Evolutionary conservation across 2,113 vertebrate genomes (phyloP).

Genomic region (Elaphurus davidianus): DNA sequence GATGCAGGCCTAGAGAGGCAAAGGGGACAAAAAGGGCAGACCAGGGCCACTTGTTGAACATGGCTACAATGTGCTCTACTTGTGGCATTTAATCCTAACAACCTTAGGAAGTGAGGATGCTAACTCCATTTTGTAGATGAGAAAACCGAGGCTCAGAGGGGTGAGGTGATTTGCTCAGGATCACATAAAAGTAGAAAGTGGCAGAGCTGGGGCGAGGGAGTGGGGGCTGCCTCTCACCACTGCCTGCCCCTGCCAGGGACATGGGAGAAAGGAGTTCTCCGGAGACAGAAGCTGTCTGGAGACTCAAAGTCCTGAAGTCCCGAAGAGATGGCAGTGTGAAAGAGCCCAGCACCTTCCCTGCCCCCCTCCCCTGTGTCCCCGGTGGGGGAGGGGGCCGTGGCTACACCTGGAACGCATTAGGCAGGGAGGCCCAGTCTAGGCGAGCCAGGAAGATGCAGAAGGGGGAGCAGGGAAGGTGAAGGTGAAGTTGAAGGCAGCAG

Average conservation of each 20-base stretch:
- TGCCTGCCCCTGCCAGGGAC: background rate
- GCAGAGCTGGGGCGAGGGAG: background rate
- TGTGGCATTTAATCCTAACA: background rate
- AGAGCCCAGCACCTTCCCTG: background rate
- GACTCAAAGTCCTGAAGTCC: background rate
- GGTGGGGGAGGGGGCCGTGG: background rate
- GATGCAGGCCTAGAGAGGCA: background rate
- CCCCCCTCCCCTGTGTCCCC: background rate
- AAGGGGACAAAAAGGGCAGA: background rate
- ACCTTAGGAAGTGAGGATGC: background rate
- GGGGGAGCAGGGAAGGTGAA: background rate
- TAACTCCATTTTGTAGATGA: slow-evolving; percentile 24
- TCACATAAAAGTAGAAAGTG: background rate
- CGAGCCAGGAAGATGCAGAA: background rate
- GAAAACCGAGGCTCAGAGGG: background rate
- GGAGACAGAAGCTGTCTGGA: background rate
- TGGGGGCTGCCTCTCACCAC: background rate
- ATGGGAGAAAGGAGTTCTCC: background rate
- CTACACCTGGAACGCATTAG: slow-evolving; percentile 58
- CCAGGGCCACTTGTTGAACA: background rate
- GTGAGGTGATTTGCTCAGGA: slow-evolving; percentile 10
- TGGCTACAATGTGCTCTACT: background rate
- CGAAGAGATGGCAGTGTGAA: background rate
- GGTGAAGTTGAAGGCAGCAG: background rate
- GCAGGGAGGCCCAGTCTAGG: background rate